Conservation (phyloP, 2,888 invertebrate genomes). For the Teinopalpus imperialis region DNA sequence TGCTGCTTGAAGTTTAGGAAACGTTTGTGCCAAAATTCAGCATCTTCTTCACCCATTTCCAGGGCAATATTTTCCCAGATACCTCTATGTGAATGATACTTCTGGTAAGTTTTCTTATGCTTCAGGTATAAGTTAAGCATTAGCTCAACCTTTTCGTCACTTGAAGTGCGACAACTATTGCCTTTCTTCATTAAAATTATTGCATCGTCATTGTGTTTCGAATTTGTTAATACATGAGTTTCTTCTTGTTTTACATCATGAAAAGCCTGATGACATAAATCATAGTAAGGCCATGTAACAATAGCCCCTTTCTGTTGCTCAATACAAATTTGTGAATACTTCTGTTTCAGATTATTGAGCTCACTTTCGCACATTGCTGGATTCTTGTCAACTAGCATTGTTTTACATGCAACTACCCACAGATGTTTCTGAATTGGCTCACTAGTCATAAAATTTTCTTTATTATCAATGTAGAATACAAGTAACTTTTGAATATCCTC, state of each 20-base stretch:
- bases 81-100: constrained; percentile 50
- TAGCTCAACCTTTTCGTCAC: constrained; percentile 54
- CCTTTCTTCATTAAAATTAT: constrained; percentile 45
- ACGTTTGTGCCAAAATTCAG: constrained; percentile 67
- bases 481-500: constrained; percentile 58
- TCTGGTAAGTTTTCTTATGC: constrained; percentile 51
- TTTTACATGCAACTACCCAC: constrained; percentile 69
- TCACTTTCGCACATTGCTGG: constrained; percentile 54
- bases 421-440: constrained; percentile 54
- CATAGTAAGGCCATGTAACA: constrained; percentile 53
- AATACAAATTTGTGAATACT: constrained; percentile 46
- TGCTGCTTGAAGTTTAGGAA: constrained; percentile 70
- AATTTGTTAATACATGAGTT: neutral
- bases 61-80: constrained; percentile 65
- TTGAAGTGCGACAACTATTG: constrained; percentile 29
- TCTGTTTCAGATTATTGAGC: constrained; percentile 47
- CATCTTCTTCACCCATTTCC: constrained; percentile 60
- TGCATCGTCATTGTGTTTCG: constrained; percentile 34
- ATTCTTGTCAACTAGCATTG: constrained; percentile 58
- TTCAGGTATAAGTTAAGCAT: constrained; percentile 63
- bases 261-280: constrained; percentile 62
- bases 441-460: constrained; percentile 56
- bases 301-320: constrained; percentile 46
- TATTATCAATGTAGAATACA: constrained; percentile 68
- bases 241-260: constrained; percentile 36